Evolutionary conservation across 2,797 vertebrate species (phyloP).

Genomic region (Babyrousa celebensis): DNA sequence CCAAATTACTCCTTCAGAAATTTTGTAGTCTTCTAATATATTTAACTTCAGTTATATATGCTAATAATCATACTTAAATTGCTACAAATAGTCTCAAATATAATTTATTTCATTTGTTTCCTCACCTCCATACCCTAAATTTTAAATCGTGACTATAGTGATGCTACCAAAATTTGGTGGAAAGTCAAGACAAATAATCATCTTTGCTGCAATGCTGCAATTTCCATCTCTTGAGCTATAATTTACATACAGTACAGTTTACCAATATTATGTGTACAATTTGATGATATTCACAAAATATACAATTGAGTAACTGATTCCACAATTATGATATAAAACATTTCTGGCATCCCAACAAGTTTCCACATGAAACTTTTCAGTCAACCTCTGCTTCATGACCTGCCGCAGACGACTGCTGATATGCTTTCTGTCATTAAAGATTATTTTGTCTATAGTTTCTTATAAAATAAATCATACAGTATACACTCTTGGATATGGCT

Average conservation of each 20-base stretch:
- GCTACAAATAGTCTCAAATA: not conserved
- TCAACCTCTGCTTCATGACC: not conserved
- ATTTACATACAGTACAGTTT: constrained; percentile 22
- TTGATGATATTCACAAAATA: not conserved
- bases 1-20: constrained; percentile 6
- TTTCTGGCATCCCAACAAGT: not conserved
- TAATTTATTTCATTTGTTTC: not conserved
- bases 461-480: not conserved
- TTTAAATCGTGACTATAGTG: not conserved
- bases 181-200: not conserved
- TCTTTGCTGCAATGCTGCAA: not conserved
- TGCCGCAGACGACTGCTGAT: not conserved
- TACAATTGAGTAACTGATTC: not conserved
- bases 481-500: not conserved
- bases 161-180: not conserved
- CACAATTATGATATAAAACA: not conserved
- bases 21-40: not conserved
- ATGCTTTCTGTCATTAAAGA: not conserved
- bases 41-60: not conserved
- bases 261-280: not conserved
- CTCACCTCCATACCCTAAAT: not conserved
- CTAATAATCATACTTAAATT: not conserved
- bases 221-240: not conserved
- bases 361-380: not conserved
- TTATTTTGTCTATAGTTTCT: constrained; percentile 5